Evolutionary conservation across 2,113 vertebrate genomes (phyloP), one percentile per base, ranked within the genome.

Genomic region (Cynocephalus volans): DNA sequence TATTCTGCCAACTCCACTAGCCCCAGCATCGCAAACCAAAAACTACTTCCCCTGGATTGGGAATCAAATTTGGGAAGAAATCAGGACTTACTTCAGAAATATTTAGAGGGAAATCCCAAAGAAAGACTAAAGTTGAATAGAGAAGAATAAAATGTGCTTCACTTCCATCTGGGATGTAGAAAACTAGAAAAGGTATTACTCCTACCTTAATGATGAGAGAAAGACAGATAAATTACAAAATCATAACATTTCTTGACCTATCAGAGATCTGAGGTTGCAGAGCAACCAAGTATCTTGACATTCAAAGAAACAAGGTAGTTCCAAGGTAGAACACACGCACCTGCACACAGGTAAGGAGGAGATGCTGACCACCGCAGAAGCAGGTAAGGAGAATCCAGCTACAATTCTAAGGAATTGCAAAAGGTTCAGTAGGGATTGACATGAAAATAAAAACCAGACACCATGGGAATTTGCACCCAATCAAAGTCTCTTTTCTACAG

Each of bases 281-380:
- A 14, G 24, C 17, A 36, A 33, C 28, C 33, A 11, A 62, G n/a
- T 21, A 3, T 8, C 50, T 23, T 6, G 33, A 90, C 77, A 48
- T 15, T 41, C 81, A 28, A 36, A 60, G 28, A n/a, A 5, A 67
- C 2, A 31, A 31, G 58, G 28, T 4, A 9, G 31, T 12, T 84
- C 41, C 56, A 15, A 41, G 26, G 24, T 1, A 3, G 12, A 14
- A 19, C 21, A 0, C 8, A 1, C 1, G 1, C 54, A 14, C 17
- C 19, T 3, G 21, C 67, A 26, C 14, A 67, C 17, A 12, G 0
- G 13, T 26, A 45, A 28, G 41, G 60, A 26, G n/a, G 18, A 23
- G 70, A 31, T 12, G 23, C 45, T 2, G 45, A 85, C 48, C 4
- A 10, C 4, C 64, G 9, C 1, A 4, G 3, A 6, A 45, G 7